Evolutionary conservation across 2,888 invertebrate genomes (phyloP), one percentile per base, ranked within the genome.

Genomic region (Anodontia alba): DNA sequence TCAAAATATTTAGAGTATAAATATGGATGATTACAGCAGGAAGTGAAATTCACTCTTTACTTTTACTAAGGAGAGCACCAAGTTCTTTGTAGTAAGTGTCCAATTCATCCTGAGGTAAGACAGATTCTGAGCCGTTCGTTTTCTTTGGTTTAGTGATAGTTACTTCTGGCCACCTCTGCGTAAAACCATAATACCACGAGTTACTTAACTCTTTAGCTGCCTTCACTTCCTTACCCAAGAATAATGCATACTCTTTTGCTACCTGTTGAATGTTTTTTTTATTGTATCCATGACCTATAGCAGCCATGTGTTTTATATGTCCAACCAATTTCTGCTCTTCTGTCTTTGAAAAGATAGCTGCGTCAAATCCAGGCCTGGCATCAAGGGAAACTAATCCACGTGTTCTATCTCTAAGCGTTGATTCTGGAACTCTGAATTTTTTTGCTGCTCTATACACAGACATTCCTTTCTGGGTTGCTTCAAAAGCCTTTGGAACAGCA

Each of bases 391-490:
- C 75, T 20, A 68, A 68, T 5, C 68, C 68, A 23, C 36, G n/a
- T n/a, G 49, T 69, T 51, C 75, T 49, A 20, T 75, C 68, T 26
- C 68, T 31, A 15, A 75, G 49, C 26, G 75, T 75, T 26, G 68
- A 68, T n/a, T 68, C 69, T 36, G 68, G 54, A 42, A 68, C 68
- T 12, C 20, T 23, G 38, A 31, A 74, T 29, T 26, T 3, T 38
- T 68, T 67, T 8, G 74, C 67, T 23, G 67, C 74, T 26, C 68
- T 74, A n/a, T 70, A 69, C 2, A 76, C 70, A 26, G 76, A 76
- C 69, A 54, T 54, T 26, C 54, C 54, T 54, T 54, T 54, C 54
- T 26, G 23, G 8, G 54, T 54, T 10, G 54, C 54, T 29, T 54
- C 54, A 54, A 8, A 54, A 10, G 54, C 54, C 26, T 23, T 15